Percentiles rank a stretch among this genome's conserved stretches.
Conservation (phyloP, 2,797 vertebrate species). For the Rhinatrema bivittatum region DNA sequence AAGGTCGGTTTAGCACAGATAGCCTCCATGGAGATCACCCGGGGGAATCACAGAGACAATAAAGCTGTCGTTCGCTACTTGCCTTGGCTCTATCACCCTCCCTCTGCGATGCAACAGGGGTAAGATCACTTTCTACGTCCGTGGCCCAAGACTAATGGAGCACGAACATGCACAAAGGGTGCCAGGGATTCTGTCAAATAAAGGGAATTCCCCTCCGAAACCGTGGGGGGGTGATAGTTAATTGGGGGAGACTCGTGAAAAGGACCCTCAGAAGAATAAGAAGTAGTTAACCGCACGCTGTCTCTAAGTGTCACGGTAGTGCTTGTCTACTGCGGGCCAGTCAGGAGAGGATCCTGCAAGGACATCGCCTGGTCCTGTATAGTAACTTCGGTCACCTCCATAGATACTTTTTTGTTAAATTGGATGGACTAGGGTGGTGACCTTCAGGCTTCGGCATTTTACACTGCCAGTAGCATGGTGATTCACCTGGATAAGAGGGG, state of each 20-base stretch:
- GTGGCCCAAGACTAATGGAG: not conserved
- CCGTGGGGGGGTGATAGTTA: not conserved
- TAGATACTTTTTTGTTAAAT: too few species aligned
- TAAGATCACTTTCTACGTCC: slow-evolving; percentile 42
- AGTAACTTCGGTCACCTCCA: too few species aligned
- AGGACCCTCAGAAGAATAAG: not conserved
- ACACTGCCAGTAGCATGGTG: too few species aligned
- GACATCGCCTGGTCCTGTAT: too few species aligned
- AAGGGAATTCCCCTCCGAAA: not conserved
- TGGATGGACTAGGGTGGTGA: too few species aligned
- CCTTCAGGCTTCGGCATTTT: too few species aligned
- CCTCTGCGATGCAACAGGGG: slow-evolving; percentile 97
- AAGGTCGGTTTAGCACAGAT: slow-evolving; percentile 96
- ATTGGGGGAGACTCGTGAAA: not conserved
- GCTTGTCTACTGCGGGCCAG: too few species aligned
- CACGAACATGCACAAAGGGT: not conserved
- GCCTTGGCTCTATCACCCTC: slow-evolving; percentile 96
- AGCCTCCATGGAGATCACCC: slow-evolving; percentile 96
- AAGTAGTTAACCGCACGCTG: too few species aligned
- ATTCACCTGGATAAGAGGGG: too few species aligned
- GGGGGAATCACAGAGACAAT: slow-evolving; percentile 95
- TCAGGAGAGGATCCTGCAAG: too few species aligned
- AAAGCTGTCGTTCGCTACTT: slow-evolving; percentile 92
- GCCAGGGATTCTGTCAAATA: not conserved
- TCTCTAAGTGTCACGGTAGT: too few species aligned